Base-by-base conservation (phyloP, 2,113 vertebrate genomes). In the Centropristis striata region DNA sequence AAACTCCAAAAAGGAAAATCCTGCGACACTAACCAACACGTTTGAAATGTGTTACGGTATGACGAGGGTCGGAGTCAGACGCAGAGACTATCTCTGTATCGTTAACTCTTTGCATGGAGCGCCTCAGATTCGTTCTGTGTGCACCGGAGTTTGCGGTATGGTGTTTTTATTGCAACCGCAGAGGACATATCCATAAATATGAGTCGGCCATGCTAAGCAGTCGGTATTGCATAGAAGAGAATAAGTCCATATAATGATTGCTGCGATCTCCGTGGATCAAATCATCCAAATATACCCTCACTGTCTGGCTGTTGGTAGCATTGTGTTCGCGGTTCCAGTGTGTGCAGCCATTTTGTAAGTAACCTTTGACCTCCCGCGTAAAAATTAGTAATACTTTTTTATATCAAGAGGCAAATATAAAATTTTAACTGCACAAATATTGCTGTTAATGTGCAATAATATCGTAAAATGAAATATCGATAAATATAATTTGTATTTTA, bases 271-370 rank as follows among this genome's bases (percentile, higher is more conserved):
- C 2, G 10, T 4, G 28, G 6, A 28, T 18, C 41, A 42, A 78
- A 85, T 72, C 37, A 65, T 42, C 3, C 25, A 36, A 28, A 50
- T 25, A 39, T 8, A 16, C 36, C 57, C 70, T n/a, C 18, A 9
- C 32, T 11, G 10, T 20, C 7, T 27, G 54, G 20, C 13, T 23
- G 63, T 51, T 83, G 44, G 54, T 0, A 27, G 44, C 23, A 42
- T 2, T 49, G 37, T 60, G 58, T 37, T 27, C 0, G 23, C 5
- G 2, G 36, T 5, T 0, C 1, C 3, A 4, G 1, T 2, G 50
- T 1, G 39, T 58, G 80, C 93, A 11, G 93, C 94, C 96, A 96
- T 96, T 78, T 96, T 96, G 86, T 36, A 57, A 0, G 37, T 75
- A 65, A 93, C 95, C 94, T 95, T 86, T 94, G 63, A 95, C 88